Evolutionary conservation across 2,113 vertebrate genomes (phyloP), one percentile per base, ranked within the genome.

Genomic region (Neolamprologus modestus): DNA sequence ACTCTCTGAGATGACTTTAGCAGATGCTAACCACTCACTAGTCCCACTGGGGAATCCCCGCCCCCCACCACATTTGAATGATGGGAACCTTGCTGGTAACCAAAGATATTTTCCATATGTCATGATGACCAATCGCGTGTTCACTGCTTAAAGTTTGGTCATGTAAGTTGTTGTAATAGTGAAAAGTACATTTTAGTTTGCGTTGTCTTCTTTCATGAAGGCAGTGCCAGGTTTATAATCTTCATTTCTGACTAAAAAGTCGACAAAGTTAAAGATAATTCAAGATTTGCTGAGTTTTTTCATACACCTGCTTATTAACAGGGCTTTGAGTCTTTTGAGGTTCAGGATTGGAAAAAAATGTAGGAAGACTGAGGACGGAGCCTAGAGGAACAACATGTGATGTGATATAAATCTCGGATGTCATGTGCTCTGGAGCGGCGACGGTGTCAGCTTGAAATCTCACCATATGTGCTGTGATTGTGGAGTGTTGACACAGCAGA

Each of bases 321-420:
- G 59, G 21, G 52, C 10, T 40, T 3, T 50, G 14, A 78, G 35
- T 73, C 19, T 13, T 53, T 80, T 4, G 57, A 80, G 63, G 54
- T 52, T 33, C 6, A 59, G 59, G 73, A 63, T 73, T 81, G 66
- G 81, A 31, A 82, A 86, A 86, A 87, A 86, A 63, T 50, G 84
- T 78, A 87, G 55, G 42, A 85, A 16, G 63, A 59, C 13, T 37
- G 2, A 68, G 45, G 66, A 79, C n/a, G 37, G 54, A 83, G 88
- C 91, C 93, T 92, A 92, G 80, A 90, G 84, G 19, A 92, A 93
- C 94, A 90, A 88, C 90, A 94, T 82, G 13, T 28, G 86, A 90
- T 71, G 57, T 83, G 88, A 94, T 81, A 88, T 76, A 89, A 88
- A 92, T 90, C 71, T 88, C 40, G 33, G 86, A 76, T 92, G 78